Base-by-base conservation (phyloP, 2,797 vertebrate species). In the Poecilia velifera region DNA sequence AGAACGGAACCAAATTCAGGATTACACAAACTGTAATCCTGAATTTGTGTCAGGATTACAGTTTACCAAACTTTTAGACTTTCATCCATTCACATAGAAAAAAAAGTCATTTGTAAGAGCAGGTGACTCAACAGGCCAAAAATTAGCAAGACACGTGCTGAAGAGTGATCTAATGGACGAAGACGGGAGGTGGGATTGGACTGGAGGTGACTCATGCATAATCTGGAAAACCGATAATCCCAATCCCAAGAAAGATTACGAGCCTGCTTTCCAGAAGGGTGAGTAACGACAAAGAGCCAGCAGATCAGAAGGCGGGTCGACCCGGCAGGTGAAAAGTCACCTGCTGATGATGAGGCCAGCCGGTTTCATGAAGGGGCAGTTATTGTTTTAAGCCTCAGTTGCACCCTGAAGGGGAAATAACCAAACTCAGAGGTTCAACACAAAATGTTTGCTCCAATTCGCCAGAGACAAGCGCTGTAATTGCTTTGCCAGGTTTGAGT, bases 141-240 rank as follows among this genome's bases (percentile, higher is more conserved):
- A 28, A 12, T 74, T 68, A 36, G 28, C 68, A 66, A 76, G 73
- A 47, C 90, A 90, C 57, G 45, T 88, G 89, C 70, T 62, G 39
- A 57, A 46, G 86, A 72, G 78, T 74, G 77, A 81, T 86, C 80
- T 74, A 59, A 77, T 73, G 57, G 77, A 78, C 31, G 14, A 76
- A 84, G 78, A 90, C 66, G 5, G 76, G 47, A 55, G 47, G 53
- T 59, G 73, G 71, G 73, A 84, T 46, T 49, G 59, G 87, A 94
- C 86, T 89, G 81, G 70, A 81, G 84, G 87, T n/a, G 49, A 81
- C 91, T 78, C 66, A 76, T 74, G 62, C 20, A 20, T 93, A 92
- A 93, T 92, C 90, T 89, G 72, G 86, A 83, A 84, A 78, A 86
- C 28, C 68, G 80, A 81, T 93, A 92, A 94, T 93, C 93, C 86